phyloP scores from a whole-genome alignment of 2,888 invertebrate species.

The Heliconius sara region DNA sequence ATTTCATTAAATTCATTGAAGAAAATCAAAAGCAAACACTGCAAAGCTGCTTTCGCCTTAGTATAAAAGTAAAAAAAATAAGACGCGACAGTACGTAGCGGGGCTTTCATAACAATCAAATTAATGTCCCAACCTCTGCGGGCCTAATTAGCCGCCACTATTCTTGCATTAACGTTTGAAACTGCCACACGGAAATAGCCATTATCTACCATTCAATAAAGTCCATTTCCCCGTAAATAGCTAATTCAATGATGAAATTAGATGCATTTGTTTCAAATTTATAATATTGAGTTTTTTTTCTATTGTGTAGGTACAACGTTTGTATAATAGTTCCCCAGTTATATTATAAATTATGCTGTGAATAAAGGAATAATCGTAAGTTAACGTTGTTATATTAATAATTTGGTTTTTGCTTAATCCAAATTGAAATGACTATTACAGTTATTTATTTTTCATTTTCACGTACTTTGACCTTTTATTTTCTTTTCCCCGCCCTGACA shows the following conservation, averaged over 20 bases:
- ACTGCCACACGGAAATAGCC: slow-evolving; percentile 1
- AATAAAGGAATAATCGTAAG: not conserved
- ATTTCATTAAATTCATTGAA: slow-evolving; percentile 17
- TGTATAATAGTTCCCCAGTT: not conserved
- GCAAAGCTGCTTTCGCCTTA: slow-evolving; percentile 8
- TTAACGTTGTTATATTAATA: not conserved
- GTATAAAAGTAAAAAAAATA: slow-evolving; percentile 44
- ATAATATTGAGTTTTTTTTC: slow-evolving; percentile 36
- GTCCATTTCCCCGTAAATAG: slow-evolving; percentile 1
- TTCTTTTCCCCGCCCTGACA: not conserved
- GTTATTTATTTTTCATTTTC: not conserved
- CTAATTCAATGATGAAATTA: slow-evolving; percentile 37
- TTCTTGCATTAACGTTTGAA: slow-evolving; percentile 45
- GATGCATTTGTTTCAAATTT: slow-evolving; percentile 42
- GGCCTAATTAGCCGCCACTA: slow-evolving; percentile 62
- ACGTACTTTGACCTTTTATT: not conserved
- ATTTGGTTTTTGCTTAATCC: not conserved
- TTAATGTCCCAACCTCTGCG: slow-evolving; percentile 56
- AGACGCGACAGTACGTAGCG: slow-evolving; percentile 47
- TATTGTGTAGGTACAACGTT: slow-evolving; percentile 1
- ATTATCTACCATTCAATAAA: not conserved
- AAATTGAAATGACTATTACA: not conserved
- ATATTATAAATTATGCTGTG: not conserved
- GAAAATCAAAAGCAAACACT: slow-evolving; percentile 19
- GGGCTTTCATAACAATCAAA: slow-evolving; percentile 58